Conservation (phyloP, 2,797 vertebrate species). For the Sardinella longiceps region DNA sequence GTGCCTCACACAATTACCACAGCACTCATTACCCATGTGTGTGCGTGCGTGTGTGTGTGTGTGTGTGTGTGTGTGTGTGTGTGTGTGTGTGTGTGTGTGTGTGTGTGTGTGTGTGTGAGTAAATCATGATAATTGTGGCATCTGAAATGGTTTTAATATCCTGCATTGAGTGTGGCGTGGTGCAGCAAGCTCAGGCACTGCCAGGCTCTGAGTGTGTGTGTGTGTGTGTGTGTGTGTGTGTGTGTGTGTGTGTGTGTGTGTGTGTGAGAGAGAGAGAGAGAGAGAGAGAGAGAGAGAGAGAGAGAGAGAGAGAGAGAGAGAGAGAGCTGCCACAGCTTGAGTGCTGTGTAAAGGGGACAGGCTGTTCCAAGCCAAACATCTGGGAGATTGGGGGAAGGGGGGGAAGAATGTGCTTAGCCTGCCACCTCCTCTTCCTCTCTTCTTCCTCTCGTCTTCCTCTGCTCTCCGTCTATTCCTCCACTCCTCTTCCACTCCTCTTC, state of each 20-base stretch:
- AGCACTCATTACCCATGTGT: background rate
- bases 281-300: slow-evolving; percentile 7
- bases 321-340: background rate
- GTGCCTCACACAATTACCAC: background rate
- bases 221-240: background rate
- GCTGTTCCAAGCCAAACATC: slow-evolving; percentile 17
- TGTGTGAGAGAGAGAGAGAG: too few relatives aligned
- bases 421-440: background rate
- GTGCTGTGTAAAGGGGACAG: background rate
- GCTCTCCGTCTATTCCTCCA: slow-evolving; percentile 28
- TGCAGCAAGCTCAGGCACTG: background rate
- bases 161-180: too few relatives aligned
- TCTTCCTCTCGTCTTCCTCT: background rate
- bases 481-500: background rate
- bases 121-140: background rate
- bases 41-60: background rate
- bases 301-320: too few relatives aligned
- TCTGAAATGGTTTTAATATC: background rate
- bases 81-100: background rate
- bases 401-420: background rate
- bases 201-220: background rate
- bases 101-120: background rate
- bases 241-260: too few relatives aligned
- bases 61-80: background rate
- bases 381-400: background rate